A percentile compares a stretch with the other conserved stretches of the same genome.
These are phyloP conservation scores for Cacoxenus indagator DNA, from an alignment of 2,888 invertebrate genomes.

Conservation along the genomic window DNA sequence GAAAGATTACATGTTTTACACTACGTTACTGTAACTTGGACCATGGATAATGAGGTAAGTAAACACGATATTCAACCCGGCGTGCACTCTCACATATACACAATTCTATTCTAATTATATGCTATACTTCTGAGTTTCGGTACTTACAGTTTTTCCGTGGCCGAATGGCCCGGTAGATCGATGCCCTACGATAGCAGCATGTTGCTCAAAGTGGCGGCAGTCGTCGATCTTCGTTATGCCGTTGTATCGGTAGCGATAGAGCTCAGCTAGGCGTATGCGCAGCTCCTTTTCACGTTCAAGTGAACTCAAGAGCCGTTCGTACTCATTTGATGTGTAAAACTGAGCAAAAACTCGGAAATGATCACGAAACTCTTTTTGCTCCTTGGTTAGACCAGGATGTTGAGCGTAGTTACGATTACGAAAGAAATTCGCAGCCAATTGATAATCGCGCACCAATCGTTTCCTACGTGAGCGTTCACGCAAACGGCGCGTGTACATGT, in stretches of 20 bases:
- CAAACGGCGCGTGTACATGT: slow-evolving; percentile 88
- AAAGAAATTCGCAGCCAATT: slow-evolving; percentile 89
- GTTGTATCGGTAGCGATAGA: slow-evolving; percentile 86
- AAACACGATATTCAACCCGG: slow-evolving; percentile 70
- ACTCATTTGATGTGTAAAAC: slow-evolving; percentile 88
- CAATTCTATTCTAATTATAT: not conserved
- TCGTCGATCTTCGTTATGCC: slow-evolving; percentile 88
- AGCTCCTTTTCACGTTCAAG: slow-evolving; percentile 88
- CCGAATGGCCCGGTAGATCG: slow-evolving; percentile 71
- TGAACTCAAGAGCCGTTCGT: slow-evolving; percentile 83
- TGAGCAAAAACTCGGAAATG: slow-evolving; percentile 88
- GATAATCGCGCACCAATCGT: slow-evolving; percentile 90
- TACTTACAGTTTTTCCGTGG: slow-evolving; percentile 70
- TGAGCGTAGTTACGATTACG: slow-evolving; percentile 73
- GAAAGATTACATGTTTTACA: slow-evolving; percentile 38
- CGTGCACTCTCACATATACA: slow-evolving; percentile 62
- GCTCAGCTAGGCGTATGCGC: slow-evolving; percentile 84
- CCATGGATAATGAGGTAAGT: slow-evolving; percentile 19
- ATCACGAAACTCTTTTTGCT: slow-evolving; percentile 80
- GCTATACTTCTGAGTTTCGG: not conserved
- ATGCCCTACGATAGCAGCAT: slow-evolving; percentile 77
- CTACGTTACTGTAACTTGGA: slow-evolving; percentile 23
- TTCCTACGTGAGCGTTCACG: slow-evolving; percentile 90
- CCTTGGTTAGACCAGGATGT: slow-evolving; percentile 66
- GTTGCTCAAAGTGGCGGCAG: slow-evolving; percentile 89